Conservation (phyloP, 2,797 vertebrate species). For the Tiaroga cobitis region DNA sequence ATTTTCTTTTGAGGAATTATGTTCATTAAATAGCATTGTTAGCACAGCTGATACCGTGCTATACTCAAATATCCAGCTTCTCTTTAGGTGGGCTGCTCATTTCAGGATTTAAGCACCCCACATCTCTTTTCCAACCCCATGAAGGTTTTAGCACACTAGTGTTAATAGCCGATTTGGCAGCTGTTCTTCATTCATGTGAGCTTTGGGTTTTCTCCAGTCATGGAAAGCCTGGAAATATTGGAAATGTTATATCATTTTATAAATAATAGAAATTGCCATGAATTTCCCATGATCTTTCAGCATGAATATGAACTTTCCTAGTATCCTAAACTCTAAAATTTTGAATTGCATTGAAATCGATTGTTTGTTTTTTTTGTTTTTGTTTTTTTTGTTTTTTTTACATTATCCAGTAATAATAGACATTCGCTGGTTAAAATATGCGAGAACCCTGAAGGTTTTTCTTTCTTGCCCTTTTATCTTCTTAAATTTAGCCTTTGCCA, state of each 20-base stretch:
- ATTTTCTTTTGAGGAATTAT: constrained; percentile 53
- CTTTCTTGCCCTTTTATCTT: background rate
- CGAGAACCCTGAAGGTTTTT: background rate
- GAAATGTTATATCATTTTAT: background rate
- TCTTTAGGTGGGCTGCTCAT: constrained; percentile 20
- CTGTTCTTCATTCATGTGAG: background rate
- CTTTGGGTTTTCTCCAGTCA: background rate
- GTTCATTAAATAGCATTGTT: constrained; percentile 48
- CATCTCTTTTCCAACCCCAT: constrained; percentile 3
- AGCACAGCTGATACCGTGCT: constrained; percentile 22
- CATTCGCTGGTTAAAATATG: background rate
- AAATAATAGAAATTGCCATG: background rate
- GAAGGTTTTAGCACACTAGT: constrained; percentile 16
- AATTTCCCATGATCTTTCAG: background rate
- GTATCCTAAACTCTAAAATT: background rate
- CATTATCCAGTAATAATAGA: background rate
- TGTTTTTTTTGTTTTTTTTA: too few relatives aligned
- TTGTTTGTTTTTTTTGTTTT: background rate
- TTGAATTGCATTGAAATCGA: background rate
- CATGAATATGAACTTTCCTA: background rate
- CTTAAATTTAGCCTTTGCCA: background rate
- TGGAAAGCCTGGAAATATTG: constrained; percentile 3
- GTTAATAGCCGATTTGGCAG: constrained; percentile 6
- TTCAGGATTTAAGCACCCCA: constrained; percentile 9
- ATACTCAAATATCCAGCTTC: constrained; percentile 16